Evolutionary conservation across 2,888 invertebrate genomes (phyloP).

Genomic region (Choristoneura rosaceana): DNA sequence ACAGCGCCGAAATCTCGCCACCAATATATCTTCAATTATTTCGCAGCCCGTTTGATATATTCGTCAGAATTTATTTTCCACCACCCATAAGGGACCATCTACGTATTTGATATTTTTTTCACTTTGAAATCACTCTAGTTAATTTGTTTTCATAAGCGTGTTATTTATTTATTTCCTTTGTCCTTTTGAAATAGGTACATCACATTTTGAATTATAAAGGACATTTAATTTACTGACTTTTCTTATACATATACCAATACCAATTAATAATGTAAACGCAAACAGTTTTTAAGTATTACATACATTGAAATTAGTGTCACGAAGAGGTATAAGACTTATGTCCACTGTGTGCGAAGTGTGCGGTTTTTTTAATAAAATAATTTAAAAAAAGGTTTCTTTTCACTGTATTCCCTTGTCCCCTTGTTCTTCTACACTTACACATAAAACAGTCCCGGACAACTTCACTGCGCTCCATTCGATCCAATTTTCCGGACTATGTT

Average conservation of each 20-base stretch:
- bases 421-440: too few relatives aligned
- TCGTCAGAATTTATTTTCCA: not conserved
- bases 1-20: too few relatives aligned
- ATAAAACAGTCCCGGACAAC: too few relatives aligned
- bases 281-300: conserved; percentile 40
- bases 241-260: not conserved
- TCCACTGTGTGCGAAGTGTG: conserved; percentile 68
- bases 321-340: conserved; percentile 82
- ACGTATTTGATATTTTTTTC: not conserved
- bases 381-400: conserved; percentile 34
- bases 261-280: conserved; percentile 11
- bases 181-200: not conserved
- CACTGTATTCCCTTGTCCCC: too few relatives aligned
- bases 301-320: conserved; percentile 52
- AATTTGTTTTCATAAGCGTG: not conserved
- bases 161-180: not conserved
- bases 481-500: too few relatives aligned
- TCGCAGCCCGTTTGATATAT: not conserved
- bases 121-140: not conserved
- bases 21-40: not conserved
- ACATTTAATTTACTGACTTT: conserved; percentile 13
- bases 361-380: conserved; percentile 74
- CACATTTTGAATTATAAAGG: not conserved
- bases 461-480: too few relatives aligned
- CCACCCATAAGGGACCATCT: conserved; percentile 2